A percentile compares a stretch with the other conserved stretches of the same genome.
Conservation (phyloP, 2,888 invertebrate genomes). For the Agrotis puta region DNA sequence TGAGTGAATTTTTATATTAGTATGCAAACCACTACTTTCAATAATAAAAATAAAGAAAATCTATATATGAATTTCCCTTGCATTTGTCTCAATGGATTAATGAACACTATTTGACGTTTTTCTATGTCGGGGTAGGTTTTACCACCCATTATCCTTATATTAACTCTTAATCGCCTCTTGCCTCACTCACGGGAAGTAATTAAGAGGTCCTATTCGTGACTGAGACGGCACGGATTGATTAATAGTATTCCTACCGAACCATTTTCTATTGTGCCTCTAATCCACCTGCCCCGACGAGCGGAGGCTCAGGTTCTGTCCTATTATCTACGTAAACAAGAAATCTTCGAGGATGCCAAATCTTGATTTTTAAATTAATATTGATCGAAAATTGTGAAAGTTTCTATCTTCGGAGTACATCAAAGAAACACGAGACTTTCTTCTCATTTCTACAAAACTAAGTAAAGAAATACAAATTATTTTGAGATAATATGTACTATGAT, state of each 20-base stretch:
- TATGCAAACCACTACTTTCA: background rate
- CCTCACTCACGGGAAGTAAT: conserved; percentile 45
- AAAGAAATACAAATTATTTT: background rate
- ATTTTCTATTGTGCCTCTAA: conserved; percentile 51
- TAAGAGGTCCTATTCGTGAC: conserved; percentile 40
- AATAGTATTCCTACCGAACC: conserved; percentile 43
- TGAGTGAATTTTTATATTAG: conserved; percentile 84
- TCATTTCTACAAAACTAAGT: conserved; percentile 7
- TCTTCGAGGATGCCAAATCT: conserved; percentile 17
- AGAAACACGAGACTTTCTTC: background rate
- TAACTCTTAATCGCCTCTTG: conserved; percentile 39
- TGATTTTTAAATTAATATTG: conserved; percentile 17
- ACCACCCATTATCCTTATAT: conserved; percentile 38
- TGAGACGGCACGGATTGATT: conserved; percentile 63
- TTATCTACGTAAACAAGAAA: conserved; percentile 34
- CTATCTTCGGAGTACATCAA: background rate
- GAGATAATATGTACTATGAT: background rate
- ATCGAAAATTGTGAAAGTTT: conserved; percentile 12
- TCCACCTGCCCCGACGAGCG: conserved; percentile 29
- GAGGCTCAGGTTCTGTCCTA: conserved; percentile 26
- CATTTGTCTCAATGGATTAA: background rate
- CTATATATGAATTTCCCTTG: background rate
- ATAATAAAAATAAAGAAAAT: background rate
- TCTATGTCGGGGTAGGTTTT: conserved; percentile 26
- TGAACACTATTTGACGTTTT: conserved; percentile 10